phyloP scores from a whole-genome alignment of 2,888 invertebrate genomes.

The Ptycholaimellus sp. region DNA sequence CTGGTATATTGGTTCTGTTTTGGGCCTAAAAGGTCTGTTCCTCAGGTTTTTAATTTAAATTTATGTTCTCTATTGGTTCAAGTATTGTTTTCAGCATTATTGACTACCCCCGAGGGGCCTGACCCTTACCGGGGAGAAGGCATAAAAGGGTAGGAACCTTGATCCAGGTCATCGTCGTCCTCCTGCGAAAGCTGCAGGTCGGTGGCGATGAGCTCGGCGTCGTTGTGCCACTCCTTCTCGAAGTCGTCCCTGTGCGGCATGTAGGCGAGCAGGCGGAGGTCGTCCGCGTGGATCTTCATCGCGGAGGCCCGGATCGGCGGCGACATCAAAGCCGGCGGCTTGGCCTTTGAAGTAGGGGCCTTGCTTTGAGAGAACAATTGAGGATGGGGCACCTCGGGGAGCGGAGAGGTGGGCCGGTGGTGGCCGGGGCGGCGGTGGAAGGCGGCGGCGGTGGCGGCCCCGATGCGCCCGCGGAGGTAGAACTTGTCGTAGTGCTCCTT shows the following conservation, averaged over 20 bases:
- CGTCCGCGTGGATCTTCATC: conserved; percentile 1
- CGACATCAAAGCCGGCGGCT: not conserved
- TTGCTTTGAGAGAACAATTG: no score
- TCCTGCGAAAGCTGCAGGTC: conserved; percentile 1
- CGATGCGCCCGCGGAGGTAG: conserved; percentile 5
- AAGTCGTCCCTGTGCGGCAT: conserved; percentile 8
- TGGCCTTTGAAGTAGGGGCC: not conserved
- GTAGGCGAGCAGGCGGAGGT: conserved; percentile 5
- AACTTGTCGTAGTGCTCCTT: conserved; percentile 6
- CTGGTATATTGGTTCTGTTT: no score
- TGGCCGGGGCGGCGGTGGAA: no score
- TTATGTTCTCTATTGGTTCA: no score
- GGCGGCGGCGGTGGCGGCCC: not conserved
- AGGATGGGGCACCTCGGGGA: no score
- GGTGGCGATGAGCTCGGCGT: conserved; percentile 4
- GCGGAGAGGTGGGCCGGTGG: no score
- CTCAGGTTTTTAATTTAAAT: no score
- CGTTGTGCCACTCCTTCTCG: conserved; percentile 8
- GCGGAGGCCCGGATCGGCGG: not conserved
- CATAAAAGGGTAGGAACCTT: no score
- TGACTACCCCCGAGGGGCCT: no score
- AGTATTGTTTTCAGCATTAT: no score
- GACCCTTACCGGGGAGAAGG: no score
- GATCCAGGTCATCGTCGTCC: conserved; percentile 7
- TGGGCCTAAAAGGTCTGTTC: no score